Percentiles rank a stretch among this genome's conserved stretches.
phyloP scores from a whole-genome alignment of 2,113 vertebrate species.

The Dipodomys merriami region DNA sequence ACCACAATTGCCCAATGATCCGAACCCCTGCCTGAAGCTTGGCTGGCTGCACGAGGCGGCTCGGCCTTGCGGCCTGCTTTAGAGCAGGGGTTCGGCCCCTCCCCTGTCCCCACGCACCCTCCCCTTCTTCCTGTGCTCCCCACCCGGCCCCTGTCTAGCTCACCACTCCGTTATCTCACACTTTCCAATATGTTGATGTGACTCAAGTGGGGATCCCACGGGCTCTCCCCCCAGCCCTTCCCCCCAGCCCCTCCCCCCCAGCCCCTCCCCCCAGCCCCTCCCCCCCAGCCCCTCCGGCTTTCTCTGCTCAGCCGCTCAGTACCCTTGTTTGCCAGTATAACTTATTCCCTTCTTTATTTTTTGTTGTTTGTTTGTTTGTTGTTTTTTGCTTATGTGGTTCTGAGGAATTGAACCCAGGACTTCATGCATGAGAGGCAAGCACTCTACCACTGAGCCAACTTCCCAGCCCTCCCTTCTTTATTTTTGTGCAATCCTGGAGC shows the following conservation, averaged over 20 bases:
- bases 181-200: conserved; percentile 65
- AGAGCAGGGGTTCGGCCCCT: conserved; percentile 60
- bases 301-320: background rate
- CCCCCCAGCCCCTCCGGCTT: background rate
- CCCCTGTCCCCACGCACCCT: conserved; percentile 31
- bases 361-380: no score
- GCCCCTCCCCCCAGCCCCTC: no score
- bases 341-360: no score
- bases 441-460: no score
- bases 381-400: no score
- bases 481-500: no score
- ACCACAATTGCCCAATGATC: conserved; percentile 67
- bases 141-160: background rate
- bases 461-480: no score
- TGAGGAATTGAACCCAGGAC: no score
- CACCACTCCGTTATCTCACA: conserved; percentile 64
- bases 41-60: background rate
- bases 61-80: background rate
- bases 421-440: no score
- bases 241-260: no score
- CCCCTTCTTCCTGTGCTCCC: conserved; percentile 55
- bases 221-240: no score
- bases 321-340: background rate
- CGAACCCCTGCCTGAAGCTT: background rate
- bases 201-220: conserved; percentile 44